Evolutionary conservation across 1,140 invertebrate genomes (phyloP).

Genomic region (Rhagoletis zephyria): DNA sequence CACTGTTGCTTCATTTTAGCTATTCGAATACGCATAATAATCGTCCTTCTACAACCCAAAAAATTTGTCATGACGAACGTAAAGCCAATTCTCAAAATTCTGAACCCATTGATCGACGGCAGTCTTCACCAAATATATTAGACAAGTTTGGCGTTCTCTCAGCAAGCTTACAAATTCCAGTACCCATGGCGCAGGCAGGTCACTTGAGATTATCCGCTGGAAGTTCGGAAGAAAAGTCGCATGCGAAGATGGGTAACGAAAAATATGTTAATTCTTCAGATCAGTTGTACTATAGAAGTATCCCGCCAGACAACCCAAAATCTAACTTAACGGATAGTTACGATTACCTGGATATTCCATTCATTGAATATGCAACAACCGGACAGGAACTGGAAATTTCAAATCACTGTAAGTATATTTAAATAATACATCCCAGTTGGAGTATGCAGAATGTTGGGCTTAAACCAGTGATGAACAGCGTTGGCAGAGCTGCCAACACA

Average conservation of each 20-base stretch:
- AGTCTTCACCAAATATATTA: conserved; percentile 74
- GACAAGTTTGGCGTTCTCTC: conserved; percentile 81
- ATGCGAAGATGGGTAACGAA: not conserved
- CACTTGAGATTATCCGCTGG: not conserved
- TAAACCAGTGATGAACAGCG: no score
- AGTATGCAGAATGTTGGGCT: no score
- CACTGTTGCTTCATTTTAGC: not conserved
- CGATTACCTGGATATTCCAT: not conserved
- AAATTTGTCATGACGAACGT: not conserved
- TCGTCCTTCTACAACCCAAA: conserved; percentile 19
- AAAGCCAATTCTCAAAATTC: not conserved
- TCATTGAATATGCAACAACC: not conserved
- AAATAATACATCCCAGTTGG: no score
- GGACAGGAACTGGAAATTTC: not conserved
- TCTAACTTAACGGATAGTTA: not conserved
- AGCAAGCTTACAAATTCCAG: conserved; percentile 85
- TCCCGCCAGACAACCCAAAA: not conserved
- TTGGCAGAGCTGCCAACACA: no score
- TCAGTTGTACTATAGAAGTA: not conserved
- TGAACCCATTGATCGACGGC: conserved; percentile 60
- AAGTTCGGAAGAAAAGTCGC: not conserved
- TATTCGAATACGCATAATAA: not conserved
- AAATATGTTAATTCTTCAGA: not conserved
- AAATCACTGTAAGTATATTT: not conserved
- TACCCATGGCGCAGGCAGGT: conserved; percentile 72